Evolutionary conservation across 2,888 invertebrate species (phyloP).

Genomic region (Amphipoea oculea): DNA sequence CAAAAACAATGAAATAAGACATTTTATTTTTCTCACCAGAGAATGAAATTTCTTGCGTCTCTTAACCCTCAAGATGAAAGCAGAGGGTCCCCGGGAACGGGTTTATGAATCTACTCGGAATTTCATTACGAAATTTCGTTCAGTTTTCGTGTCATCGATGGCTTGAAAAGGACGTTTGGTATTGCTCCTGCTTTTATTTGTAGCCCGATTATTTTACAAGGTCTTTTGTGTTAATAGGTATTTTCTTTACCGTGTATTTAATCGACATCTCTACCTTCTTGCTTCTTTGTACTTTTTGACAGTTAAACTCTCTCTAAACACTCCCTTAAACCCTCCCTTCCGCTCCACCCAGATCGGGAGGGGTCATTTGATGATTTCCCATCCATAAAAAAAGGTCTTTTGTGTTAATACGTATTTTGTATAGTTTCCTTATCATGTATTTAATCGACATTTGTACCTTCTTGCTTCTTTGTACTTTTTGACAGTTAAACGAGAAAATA

Average conservation of each 20-base stretch:
- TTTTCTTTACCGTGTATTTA: neutral
- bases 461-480: neutral
- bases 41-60: slow-evolving; percentile 54
- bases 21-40: slow-evolving; percentile 53
- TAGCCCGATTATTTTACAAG: slow-evolving; percentile 34
- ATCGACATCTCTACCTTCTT: too few relatives aligned
- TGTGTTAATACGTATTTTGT: too few relatives aligned
- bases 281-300: neutral
- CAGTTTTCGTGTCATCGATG: slow-evolving; percentile 68
- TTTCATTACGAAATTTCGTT: slow-evolving; percentile 82
- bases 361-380: too few relatives aligned
- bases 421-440: neutral
- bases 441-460: too few relatives aligned
- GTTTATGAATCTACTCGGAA: slow-evolving; percentile 81
- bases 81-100: slow-evolving; percentile 54
- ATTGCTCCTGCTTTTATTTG: slow-evolving; percentile 52
- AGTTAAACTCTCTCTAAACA: neutral
- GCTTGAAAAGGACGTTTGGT: slow-evolving; percentile 64
- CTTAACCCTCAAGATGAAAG: slow-evolving; percentile 67
- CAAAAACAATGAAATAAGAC: slow-evolving; percentile 24
- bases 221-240: neutral
- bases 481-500: neutral
- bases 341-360: too few relatives aligned
- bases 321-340: too few relatives aligned
- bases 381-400: too few relatives aligned